These are phyloP conservation scores for Hypsopygia costalis DNA, from an alignment of 2,888 invertebrate genomes.

Conservation along the genomic window DNA sequence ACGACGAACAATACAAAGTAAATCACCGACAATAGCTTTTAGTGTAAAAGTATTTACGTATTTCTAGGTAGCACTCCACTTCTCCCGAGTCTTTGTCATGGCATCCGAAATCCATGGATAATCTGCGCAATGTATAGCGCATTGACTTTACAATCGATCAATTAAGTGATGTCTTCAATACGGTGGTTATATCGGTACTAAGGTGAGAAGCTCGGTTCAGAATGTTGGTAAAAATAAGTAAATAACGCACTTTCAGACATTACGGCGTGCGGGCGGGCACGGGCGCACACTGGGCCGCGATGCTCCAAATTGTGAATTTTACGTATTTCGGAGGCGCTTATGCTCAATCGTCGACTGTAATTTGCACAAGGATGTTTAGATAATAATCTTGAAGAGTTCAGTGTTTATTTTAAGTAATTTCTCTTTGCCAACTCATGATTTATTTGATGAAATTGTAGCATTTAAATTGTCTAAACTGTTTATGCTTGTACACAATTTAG, in stretches of 20 bases:
- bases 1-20: slow-evolving; percentile 61
- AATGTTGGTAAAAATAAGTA: slow-evolving; percentile 64
- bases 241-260: slow-evolving; percentile 76
- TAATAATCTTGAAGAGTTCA: slow-evolving; percentile 23
- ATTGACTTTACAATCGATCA: slow-evolving; percentile 50
- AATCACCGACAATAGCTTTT: slow-evolving; percentile 56
- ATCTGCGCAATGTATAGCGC: slow-evolving; percentile 42
- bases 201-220: slow-evolving; percentile 53
- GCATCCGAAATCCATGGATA: slow-evolving; percentile 83
- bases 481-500: no score
- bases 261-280: slow-evolving; percentile 49
- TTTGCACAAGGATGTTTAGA: slow-evolving; percentile 65
- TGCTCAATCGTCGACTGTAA: slow-evolving; percentile 38
- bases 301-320: slow-evolving; percentile 62
- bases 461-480: no score
- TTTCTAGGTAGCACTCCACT: slow-evolving; percentile 85
- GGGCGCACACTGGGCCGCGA: slow-evolving; percentile 53
- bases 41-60: slow-evolving; percentile 80
- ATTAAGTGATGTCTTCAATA: slow-evolving; percentile 58
- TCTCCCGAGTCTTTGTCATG: slow-evolving; percentile 84
- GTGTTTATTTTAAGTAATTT: neutral
- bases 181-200: slow-evolving; percentile 68
- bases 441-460: no score
- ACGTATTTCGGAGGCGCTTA: slow-evolving; percentile 46
- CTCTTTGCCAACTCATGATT: no score